Conservation (phyloP, 1,140 invertebrate genomes). For the Drosophila pseudoobscura region DNA sequence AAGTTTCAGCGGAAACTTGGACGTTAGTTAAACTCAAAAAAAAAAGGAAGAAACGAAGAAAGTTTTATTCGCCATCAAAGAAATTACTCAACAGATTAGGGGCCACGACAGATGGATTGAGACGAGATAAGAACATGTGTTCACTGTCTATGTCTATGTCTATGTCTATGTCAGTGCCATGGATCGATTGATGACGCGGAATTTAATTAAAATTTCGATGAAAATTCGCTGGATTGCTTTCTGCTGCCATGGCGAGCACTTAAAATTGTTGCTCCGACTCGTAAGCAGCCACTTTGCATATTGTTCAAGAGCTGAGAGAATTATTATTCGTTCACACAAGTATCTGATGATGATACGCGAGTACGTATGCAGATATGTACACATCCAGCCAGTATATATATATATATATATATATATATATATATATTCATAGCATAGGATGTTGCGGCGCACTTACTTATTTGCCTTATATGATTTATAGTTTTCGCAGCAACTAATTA, state of each 20-base stretch:
- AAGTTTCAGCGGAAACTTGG: constrained; percentile 57
- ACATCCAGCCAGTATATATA: not conserved
- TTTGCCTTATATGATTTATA: constrained; percentile 64
- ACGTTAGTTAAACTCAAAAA: constrained; percentile 43
- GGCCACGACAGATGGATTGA: constrained; percentile 27
- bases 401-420: constrained; percentile 13
- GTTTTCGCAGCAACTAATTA: constrained; percentile 68
- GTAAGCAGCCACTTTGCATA: constrained; percentile 54
- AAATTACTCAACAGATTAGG: constrained; percentile 48
- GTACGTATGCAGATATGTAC: not conserved
- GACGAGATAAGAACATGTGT: constrained; percentile 55
- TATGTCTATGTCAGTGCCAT: constrained; percentile 36
- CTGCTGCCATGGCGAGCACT: constrained; percentile 22
- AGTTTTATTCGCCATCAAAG: constrained; percentile 51
- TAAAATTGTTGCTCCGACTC: constrained; percentile 49
- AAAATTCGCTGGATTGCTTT: constrained; percentile 5
- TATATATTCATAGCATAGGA: not conserved
- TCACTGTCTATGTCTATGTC: constrained; percentile 29
- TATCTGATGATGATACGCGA: not conserved
- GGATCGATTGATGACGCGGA: constrained; percentile 45
- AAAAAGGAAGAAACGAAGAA: constrained; percentile 17
- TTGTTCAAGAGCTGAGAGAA: constrained; percentile 50
- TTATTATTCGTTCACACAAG: constrained; percentile 34
- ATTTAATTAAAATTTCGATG: constrained; percentile 56
- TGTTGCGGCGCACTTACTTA: constrained; percentile 43